Evolutionary conservation across 1,140 invertebrate species (phyloP), one percentile per base, ranked within the genome.

Genomic region (Tetramorium parvispinum): DNA sequence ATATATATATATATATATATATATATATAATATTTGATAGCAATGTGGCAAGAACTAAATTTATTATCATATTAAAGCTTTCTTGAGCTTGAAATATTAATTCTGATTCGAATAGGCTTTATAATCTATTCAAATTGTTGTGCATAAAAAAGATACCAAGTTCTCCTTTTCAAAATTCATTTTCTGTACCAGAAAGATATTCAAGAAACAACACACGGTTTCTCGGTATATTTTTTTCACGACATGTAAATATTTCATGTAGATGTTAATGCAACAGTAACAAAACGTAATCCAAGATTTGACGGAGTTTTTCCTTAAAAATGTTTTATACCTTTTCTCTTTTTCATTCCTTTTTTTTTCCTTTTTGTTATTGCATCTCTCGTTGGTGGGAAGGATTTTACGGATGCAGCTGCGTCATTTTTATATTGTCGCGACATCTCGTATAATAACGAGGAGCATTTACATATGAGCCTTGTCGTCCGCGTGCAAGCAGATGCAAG

Each of bases 371-470:
- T 27, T 24, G 68, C 51, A 18, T n/a, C n/a, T 21, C 8, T 8
- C 18, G 24, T 46, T 13, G 46, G n/a, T 53, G 53, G 40, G 40
- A 73, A 49, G n/a, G 27, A 73, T 73, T 83, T 75, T 59, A 32
- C 68, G 53, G 40, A 32, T 27, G 68, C 79, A 83, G 79, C 53
- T 59, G 68, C 53, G 68, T 75, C 68, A 75, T 37, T 83, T 83
- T 83, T 83, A 83, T 59, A 83, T 83, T 73, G 79, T 83, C 53
- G 68, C 53, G 68, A 59, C 53, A 49, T 83, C 53, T 83, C 40
- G 79, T 83, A 83, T 59, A 73, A 73, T 83, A 83, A 75, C 79
- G 79, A 73, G 40, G 40, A 11, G 18, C 68, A 83, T 83, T 83
- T 83, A 37, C 68, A 83, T 83, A 71, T 61, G 68, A 73, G 57